Conservation (phyloP, 92 coral and sea anemone species). For the Actinernus sp. region DNA sequence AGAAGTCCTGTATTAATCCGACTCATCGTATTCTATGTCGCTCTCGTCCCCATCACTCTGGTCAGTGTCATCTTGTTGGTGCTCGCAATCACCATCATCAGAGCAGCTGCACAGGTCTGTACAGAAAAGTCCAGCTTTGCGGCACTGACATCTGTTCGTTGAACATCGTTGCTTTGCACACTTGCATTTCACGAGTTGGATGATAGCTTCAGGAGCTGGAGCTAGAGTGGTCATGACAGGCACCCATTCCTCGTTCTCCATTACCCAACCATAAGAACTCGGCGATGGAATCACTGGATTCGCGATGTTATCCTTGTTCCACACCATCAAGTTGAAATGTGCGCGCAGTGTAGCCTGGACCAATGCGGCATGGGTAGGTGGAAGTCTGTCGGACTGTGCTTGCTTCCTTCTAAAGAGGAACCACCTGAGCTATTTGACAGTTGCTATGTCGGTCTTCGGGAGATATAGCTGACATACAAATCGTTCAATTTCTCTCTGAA, state of each 20-base stretch:
- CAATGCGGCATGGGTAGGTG: conserved; percentile 26
- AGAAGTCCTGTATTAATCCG: no score
- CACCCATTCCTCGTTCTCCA: conserved; percentile 32
- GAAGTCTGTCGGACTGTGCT: conserved; percentile 38
- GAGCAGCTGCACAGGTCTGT: conserved; percentile 3
- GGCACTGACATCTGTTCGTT: background rate
- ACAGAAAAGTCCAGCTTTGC: background rate
- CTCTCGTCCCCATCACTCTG: no score
- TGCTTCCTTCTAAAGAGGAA: conserved; percentile 40
- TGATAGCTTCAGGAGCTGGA: conserved; percentile 38
- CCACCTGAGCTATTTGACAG: conserved; percentile 31
- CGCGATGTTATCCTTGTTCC: conserved; percentile 39
- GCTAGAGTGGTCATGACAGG: conserved; percentile 38
- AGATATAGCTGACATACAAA: conserved; percentile 45
- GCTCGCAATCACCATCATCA: conserved; percentile 1
- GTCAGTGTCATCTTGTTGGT: background rate
- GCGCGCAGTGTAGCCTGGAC: conserved; percentile 31
- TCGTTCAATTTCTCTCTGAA: conserved; percentile 11
- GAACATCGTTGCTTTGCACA: background rate
- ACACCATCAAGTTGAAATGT: conserved; percentile 38
- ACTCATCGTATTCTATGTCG: no score
- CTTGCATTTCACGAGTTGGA: conserved; percentile 52
- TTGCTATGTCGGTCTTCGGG: background rate
- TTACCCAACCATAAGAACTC: conserved; percentile 38
- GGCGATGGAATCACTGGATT: conserved; percentile 47